Percentiles rank a stretch among this genome's conserved stretches.
These are phyloP conservation scores for Steinernema hermaphroditum DNA, from an alignment of 2,888 invertebrate species.

Conservation along the genomic window DNA sequence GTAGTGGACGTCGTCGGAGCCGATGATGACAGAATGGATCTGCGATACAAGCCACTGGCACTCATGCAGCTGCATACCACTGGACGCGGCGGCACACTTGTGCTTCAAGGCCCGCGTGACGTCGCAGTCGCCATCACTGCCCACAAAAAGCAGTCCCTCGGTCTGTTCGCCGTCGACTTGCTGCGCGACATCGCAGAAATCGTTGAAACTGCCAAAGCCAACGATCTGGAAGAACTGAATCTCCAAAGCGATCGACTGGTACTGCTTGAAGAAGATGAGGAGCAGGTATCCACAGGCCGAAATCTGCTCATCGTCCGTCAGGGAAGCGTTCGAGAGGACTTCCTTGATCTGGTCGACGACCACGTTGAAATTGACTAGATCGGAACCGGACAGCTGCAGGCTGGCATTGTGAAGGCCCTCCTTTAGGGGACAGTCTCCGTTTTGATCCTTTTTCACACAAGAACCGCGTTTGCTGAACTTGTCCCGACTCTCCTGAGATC, in stretches of 20 bases:
- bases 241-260: neutral
- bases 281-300: neutral
- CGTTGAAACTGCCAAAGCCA: neutral
- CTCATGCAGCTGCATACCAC: neutral
- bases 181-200: neutral
- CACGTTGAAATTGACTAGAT: neutral
- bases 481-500: neutral
- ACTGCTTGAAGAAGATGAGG: neutral
- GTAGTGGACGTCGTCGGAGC: neutral
- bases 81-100: neutral
- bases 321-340: neutral
- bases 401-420: neutral
- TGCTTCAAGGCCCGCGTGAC: neutral
- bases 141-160: neutral
- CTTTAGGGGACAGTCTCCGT: neutral
- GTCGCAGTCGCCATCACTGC: neutral
- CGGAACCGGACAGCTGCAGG: neutral
- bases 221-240: neutral
- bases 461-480: neutral
- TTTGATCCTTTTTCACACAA: neutral
- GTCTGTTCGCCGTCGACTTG: neutral
- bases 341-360: neutral
- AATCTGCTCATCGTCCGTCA: neutral
- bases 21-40: neutral
- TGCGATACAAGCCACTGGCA: neutral